A percentile compares a stretch with the other conserved stretches of the same genome.
These are phyloP conservation scores for Abrostola tripartita DNA, from an alignment of 2,888 invertebrate genomes.

Conservation along the genomic window DNA sequence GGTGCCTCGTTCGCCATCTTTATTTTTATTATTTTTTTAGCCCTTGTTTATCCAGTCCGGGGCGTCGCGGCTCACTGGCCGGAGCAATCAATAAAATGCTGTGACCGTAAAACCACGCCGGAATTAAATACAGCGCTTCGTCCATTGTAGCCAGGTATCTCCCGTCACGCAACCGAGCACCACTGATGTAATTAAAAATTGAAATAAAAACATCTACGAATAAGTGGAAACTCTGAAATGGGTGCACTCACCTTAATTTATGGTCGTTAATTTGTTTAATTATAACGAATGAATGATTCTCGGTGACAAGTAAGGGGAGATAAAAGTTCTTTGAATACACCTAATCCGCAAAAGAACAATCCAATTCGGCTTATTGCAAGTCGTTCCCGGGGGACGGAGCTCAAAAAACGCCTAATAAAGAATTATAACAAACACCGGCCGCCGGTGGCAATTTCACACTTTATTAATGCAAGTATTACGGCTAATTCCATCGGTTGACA, in stretches of 20 bases:
- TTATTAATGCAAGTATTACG: constrained; percentile 88
- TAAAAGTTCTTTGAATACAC: constrained; percentile 22
- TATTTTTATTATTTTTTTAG: constrained; percentile 80
- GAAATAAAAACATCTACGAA: constrained; percentile 48
- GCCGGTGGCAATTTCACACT: constrained; percentile 88
- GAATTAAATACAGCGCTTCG: constrained; percentile 79
- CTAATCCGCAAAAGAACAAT: constrained; percentile 67
- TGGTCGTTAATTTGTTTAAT: constrained; percentile 40
- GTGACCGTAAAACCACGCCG: constrained; percentile 80
- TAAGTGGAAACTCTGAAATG: constrained; percentile 44
- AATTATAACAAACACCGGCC: constrained; percentile 83
- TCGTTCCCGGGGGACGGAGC: constrained; percentile 58
- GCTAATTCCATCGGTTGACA: constrained; percentile 86
- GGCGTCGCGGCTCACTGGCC: constrained; percentile 81
- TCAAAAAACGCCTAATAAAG: constrained; percentile 80
- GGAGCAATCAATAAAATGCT: constrained; percentile 85
- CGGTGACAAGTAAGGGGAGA: constrained; percentile 18
- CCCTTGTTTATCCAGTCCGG: constrained; percentile 86
- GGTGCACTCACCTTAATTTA: constrained; percentile 52
- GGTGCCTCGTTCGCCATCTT: constrained; percentile 82
- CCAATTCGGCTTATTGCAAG: constrained; percentile 60
- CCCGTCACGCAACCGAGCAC: constrained; percentile 61
- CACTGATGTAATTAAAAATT: constrained; percentile 71
- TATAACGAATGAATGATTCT: constrained; percentile 28
- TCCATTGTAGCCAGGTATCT: constrained; percentile 64